Evolutionary conservation across 1,140 invertebrate species (phyloP).

Genomic region (Calosoma granatense): DNA sequence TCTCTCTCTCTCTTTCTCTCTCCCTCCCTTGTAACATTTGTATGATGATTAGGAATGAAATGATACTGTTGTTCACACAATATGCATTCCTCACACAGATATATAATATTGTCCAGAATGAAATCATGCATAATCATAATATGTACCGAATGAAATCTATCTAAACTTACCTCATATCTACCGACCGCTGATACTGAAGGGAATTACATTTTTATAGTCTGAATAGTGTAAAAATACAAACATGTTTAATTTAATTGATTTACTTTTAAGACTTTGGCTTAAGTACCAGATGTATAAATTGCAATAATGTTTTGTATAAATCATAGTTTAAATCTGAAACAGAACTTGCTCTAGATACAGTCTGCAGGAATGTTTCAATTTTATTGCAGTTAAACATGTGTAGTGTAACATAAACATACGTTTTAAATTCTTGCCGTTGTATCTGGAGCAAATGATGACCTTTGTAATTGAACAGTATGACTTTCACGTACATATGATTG

Average conservation of each 20-base stretch:
- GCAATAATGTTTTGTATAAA: constrained; percentile 9
- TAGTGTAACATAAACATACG: background rate
- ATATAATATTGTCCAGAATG: too few relatives aligned
- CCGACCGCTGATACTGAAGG: background rate
- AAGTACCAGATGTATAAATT: constrained; percentile 6
- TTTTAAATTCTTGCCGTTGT: background rate
- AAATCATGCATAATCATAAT: too few relatives aligned
- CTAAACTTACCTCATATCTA: too few relatives aligned
- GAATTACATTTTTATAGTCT: background rate
- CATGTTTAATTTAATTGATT: background rate
- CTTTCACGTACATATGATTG: background rate
- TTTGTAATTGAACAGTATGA: background rate
- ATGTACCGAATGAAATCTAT: too few relatives aligned
- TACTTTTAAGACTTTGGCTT: background rate
- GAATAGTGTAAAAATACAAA: background rate
- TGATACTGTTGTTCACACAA: too few relatives aligned
- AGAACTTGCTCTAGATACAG: background rate
- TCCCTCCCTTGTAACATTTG: too few relatives aligned
- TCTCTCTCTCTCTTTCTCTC: too few relatives aligned
- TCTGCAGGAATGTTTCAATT: too few relatives aligned
- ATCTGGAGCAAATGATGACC: background rate
- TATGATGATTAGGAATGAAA: too few relatives aligned
- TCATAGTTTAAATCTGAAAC: background rate
- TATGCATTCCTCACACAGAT: too few relatives aligned
- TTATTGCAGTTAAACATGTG: too few relatives aligned